A percentile compares a stretch with the other conserved stretches of the same genome.
These are phyloP conservation scores for Leptinotarsa undecemlineata DNA, from an alignment of 1,140 invertebrate genomes.

Conservation along the genomic window DNA sequence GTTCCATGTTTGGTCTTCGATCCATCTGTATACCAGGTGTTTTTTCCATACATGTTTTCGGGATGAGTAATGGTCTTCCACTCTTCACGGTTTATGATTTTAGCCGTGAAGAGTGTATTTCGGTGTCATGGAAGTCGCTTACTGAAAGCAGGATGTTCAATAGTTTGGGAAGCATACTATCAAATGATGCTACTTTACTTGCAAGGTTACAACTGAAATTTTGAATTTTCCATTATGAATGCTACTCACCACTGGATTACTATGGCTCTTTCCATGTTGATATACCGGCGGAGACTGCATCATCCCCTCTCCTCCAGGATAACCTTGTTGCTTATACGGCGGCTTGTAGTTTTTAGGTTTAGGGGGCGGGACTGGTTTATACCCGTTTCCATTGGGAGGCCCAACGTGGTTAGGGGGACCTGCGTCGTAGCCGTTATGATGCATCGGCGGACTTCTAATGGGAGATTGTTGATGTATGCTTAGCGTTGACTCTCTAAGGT, in stretches of 20 bases:
- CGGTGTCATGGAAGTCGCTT: too few relatives aligned
- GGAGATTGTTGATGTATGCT: constrained; percentile 54
- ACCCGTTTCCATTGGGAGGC: constrained; percentile 54
- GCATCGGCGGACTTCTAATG: constrained; percentile 43
- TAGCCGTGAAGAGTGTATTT: too few relatives aligned
- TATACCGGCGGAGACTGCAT: constrained; percentile 49
- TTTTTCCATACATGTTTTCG: too few relatives aligned
- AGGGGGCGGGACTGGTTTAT: constrained; percentile 88
- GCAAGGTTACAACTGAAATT: too few relatives aligned
- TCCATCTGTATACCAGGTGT: too few relatives aligned
- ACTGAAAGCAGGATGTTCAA: too few relatives aligned
- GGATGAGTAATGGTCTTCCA: too few relatives aligned
- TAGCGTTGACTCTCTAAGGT: constrained; percentile 51
- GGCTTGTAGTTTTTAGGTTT: constrained; percentile 90
- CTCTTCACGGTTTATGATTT: too few relatives aligned
- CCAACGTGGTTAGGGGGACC: constrained; percentile 32
- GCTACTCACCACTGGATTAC: constrained; percentile 52
- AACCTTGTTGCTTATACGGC: constrained; percentile 59
- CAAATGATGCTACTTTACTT: too few relatives aligned
- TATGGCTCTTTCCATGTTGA: constrained; percentile 57
- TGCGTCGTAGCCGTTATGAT: constrained; percentile 46
- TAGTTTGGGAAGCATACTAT: too few relatives aligned
- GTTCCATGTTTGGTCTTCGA: too few relatives aligned
- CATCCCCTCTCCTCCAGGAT: constrained; percentile 43
- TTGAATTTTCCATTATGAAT: too few relatives aligned